Evolutionary conservation across 2,113 vertebrate species (phyloP).

Genomic region (Eclectus roratus): DNA sequence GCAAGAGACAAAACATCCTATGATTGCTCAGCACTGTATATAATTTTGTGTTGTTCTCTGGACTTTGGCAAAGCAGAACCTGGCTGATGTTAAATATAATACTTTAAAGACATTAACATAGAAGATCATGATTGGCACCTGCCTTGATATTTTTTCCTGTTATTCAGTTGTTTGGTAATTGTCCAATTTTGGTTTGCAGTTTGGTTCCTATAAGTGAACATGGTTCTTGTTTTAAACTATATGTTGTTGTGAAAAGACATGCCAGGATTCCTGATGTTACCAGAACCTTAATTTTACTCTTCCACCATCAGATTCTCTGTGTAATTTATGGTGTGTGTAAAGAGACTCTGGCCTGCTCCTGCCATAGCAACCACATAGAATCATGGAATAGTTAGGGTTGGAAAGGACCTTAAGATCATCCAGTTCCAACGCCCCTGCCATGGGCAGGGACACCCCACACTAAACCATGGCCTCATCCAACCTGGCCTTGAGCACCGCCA

Average conservation of each 20-base stretch:
- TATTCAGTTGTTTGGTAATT: background rate
- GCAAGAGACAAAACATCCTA: background rate
- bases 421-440: too few relatives aligned
- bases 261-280: background rate
- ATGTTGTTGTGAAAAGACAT: background rate
- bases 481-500: too few relatives aligned
- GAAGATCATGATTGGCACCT: background rate
- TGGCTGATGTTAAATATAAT: background rate
- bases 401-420: too few relatives aligned
- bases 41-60: background rate
- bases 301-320: background rate
- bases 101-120: background rate
- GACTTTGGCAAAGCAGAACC: background rate
- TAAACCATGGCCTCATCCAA: too few relatives aligned
- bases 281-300: background rate
- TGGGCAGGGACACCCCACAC: too few relatives aligned
- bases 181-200: background rate
- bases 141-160: background rate
- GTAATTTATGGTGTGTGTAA: background rate
- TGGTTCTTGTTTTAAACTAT: background rate
- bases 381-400: too few relatives aligned
- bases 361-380: background rate
- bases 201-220: background rate
- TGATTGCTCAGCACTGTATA: rapidly evolving
- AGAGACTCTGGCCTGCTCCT: background rate